These are phyloP conservation scores for Plectrocnemia conspersa DNA, from an alignment of 1,140 invertebrate genomes.

Conservation along the genomic window DNA sequence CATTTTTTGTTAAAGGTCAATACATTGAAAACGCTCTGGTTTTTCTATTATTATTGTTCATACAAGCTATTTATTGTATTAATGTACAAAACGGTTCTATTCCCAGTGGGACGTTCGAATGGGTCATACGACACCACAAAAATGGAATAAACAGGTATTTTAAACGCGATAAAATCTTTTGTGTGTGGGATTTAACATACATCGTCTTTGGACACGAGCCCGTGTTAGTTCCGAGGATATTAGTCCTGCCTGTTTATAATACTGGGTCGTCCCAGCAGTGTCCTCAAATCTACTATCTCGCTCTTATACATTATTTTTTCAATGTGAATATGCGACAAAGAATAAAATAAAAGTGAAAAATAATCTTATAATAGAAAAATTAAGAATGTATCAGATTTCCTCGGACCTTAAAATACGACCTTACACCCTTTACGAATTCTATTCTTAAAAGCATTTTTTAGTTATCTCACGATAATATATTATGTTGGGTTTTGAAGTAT, in stretches of 20 bases:
- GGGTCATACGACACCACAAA: constrained; percentile 9
- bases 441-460: constrained; percentile 34
- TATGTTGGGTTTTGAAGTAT: too few relatives aligned
- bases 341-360: constrained; percentile 5
- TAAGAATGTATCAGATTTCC: constrained; percentile 34
- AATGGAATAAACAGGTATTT: constrained; percentile 30
- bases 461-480: constrained; percentile 5
- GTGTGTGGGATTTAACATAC: constrained; percentile 26
- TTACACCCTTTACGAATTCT: constrained; percentile 24
- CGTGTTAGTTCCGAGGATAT: constrained; percentile 18
- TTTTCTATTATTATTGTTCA: too few relatives aligned
- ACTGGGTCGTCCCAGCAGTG: background rate
- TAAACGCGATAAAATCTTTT: constrained; percentile 28
- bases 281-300: too few relatives aligned
- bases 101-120: constrained; percentile 2
- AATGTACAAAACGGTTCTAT: constrained; percentile 4
- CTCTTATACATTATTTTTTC: background rate
- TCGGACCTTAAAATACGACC: constrained; percentile 14
- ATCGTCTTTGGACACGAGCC: constrained; percentile 22
- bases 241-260: constrained; percentile 12
- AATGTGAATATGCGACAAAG: constrained; percentile 5
- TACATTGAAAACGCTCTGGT: too few relatives aligned
- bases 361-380: constrained; percentile 32
- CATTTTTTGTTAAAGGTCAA: too few relatives aligned
- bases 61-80: too few relatives aligned